Evolutionary conservation across 2,888 invertebrate species (phyloP), one percentile per base, ranked within the genome.

Genomic region (Tetanocera ferruginea): DNA sequence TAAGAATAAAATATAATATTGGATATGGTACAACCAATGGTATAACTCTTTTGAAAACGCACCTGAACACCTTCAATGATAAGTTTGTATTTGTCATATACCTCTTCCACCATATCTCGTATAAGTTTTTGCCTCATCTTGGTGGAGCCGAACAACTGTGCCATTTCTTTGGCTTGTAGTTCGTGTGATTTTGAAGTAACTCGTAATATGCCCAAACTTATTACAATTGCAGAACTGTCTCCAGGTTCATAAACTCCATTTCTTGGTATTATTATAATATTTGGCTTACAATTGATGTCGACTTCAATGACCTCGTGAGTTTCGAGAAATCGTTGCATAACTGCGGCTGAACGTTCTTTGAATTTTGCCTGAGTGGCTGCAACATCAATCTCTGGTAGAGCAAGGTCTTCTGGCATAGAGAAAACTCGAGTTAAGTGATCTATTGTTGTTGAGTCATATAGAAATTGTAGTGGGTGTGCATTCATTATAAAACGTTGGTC

Each of bases 381-480:
- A 19, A 95, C 95, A 90, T 98, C 97, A 77, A 99, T 91, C 94
- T 97, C 96, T 82, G 95, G 93, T 72, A 98, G 91, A 78, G 96
- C 94, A n/a, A 94, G 94, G 34, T 91, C 82, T n/a, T 83, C 87
- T 57, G 95, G 94, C 28, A 97, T 94, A 87, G 94, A 94, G 88
- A 99, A 98, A 25, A 98, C 93, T 79, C 95, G 94, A 0, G 94
- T 92, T n/a, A 98, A 90, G 84, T 95, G 93, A 80, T 97, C 94
- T 78, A 99, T 93, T 0, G 99, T 98, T 83, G 94, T 92, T 4
- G 97, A 96, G 91, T 99, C 97, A 88, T 97, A 99, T 4, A 96
- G 91, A 17, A 99, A 93, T 89, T 96, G 94, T 52, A 99, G 90
- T 0, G 99, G 98, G 82, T 94, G 93, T 0, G 97, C 94, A 4